Base-by-base conservation (phyloP, 2,113 vertebrate species). In the Gavialis gangeticus region DNA sequence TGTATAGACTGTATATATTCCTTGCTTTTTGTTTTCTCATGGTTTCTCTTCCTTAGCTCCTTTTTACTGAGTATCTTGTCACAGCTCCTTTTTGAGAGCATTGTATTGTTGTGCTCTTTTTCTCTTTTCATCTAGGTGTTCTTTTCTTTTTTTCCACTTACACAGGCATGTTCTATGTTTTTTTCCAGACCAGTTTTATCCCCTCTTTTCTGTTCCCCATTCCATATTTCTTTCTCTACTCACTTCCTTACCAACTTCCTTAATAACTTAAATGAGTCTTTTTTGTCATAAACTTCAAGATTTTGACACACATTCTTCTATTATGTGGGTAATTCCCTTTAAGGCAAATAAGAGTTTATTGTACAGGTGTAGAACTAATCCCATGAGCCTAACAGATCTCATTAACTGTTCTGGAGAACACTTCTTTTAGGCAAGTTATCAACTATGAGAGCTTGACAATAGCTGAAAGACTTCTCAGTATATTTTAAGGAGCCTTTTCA, bases 401-500 rank as follows among this genome's bases (percentile, higher is more conserved):
- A 88, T 21, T 91, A 91, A 63, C 8, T 88, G 2, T 64, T 73
- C 46, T 86, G 77, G 63, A 88, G 16, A 95, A 82, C 1, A 79
- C 3, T 89, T 46, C 46, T 46, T 93, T 6, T 17, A 85, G 57
- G 63, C 69, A 89, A 57, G 3, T n/a, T 93, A 63, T 82, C 2
- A 87, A 88, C 62, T 1, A 64, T 71, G 3, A 2, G 2, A 86
- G 12, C 5, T 82, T 89, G 57, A 73, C 5, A 91, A 6, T 24
- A 80, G 5, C n/a, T 79, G 28, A 91, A 96, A 95, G 25, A n/a
- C 3, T 81, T 94, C 60, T 78, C 12, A 37, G 4, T 13, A 12
- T 71, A 62, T 89, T 80, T 79, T 69, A 69, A 93, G 24, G 15
- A 25, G 3, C 0, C 4, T 90, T 22, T 90, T 89, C 81, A 79